Base-by-base conservation (phyloP, 2,113 vertebrate species). In the Cygnus buccinator region DNA sequence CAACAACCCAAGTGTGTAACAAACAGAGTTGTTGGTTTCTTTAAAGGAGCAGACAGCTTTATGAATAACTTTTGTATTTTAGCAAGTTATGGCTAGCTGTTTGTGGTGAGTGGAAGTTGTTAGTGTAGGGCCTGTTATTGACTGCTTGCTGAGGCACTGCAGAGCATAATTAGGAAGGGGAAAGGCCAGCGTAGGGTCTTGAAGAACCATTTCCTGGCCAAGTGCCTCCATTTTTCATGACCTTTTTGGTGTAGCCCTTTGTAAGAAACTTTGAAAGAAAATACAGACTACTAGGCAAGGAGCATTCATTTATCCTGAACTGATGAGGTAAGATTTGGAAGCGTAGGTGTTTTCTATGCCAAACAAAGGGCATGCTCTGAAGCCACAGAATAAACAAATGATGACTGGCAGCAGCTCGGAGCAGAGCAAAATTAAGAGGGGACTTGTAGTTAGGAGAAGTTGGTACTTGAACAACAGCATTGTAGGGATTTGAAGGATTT, bases 191-290 rank as follows among this genome's bases (percentile, higher is more conserved):
- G 13, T 31, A 77, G 26, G 20, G 41, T 85, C 28, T n/a, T 74
- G 68, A 58, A 86, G 52, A 84, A 63, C n/a, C 20, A 41, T 37
- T 89, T 86, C 55, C 55, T 93, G 46, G 68, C 52, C 41, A 81
- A 67, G 18, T 26, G 14, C 55, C 37, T 76, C 28, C 18, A 33
- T 50, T 80, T 93, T 93, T 65, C 10, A 44, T 74, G 67, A 63
- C 59, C 13, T 81, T 80, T 93, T 71, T 67, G 33, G 21, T 78
- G 35, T 70, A 75, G 43, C 4, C 83, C 19, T 79, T 68, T 81
- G 23, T 90, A 90, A 78, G 87, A 85, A 81, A 48, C 18, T 89
- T 85, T 54, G 41, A 78, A 90, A 86, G 70, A 58, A 81, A 81
- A 67, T 86, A 61, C 2, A 68, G 48, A 78, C n/a, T 88, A 41